These are phyloP conservation scores for Cricetomys ansorgei DNA, from an alignment of 2,113 vertebrate species.

Conservation along the genomic window DNA sequence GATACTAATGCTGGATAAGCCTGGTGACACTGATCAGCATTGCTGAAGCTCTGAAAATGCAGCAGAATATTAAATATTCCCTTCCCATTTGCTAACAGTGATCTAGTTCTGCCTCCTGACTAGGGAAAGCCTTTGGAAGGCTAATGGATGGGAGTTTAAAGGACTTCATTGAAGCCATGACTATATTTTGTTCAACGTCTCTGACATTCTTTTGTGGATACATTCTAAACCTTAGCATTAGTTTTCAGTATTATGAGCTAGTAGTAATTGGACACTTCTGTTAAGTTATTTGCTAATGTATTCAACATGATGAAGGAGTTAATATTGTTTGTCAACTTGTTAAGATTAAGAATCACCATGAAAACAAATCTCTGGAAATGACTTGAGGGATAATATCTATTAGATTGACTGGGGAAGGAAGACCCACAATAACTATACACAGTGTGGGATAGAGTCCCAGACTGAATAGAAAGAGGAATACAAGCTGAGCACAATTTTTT, in stretches of 20 bases:
- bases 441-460: neutral
- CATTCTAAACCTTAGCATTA: constrained; percentile 8
- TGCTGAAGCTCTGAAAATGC: neutral
- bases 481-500: neutral
- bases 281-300: neutral
- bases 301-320: neutral
- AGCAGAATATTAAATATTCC: neutral
- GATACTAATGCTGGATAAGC: neutral
- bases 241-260: constrained; percentile 18
- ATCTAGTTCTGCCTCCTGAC: neutral
- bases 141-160: neutral
- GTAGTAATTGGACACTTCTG: neutral
- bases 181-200: neutral
- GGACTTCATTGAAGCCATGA: neutral
- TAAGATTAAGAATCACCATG: neutral
- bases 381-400: neutral
- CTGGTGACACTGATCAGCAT: neutral
- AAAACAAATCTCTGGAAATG: neutral
- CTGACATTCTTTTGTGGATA: neutral
- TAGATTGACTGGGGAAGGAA: neutral
- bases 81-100: neutral
- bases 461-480: neutral
- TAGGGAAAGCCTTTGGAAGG: neutral
- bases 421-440: neutral
- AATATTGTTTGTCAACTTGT: neutral